Evolutionary conservation across 2,113 vertebrate genomes (phyloP).

Genomic region (Scopus umbretta): DNA sequence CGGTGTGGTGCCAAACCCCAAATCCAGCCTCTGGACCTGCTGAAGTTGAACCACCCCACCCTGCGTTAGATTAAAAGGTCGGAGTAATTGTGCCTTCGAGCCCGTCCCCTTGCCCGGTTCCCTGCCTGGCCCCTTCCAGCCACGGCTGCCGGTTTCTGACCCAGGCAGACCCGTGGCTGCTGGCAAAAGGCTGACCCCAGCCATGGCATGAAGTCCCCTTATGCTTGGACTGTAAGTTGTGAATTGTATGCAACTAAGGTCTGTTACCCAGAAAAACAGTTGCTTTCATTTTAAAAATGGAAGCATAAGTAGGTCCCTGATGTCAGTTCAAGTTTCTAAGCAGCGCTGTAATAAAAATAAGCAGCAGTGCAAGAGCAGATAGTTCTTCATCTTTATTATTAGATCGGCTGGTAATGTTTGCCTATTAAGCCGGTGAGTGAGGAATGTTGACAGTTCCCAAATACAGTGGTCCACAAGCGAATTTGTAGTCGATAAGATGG

Average conservation of each 20-base stretch:
- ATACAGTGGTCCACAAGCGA: fast-evolving
- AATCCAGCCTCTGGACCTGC: background rate
- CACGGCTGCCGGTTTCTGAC: background rate
- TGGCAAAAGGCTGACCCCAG: background rate
- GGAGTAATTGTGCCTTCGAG: background rate
- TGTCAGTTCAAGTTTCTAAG: background rate
- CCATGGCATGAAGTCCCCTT: fast-evolving
- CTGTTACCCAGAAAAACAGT: background rate
- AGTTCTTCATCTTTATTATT: background rate
- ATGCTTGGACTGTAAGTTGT: fast-evolving
- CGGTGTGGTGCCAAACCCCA: fast-evolving
- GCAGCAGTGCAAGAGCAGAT: background rate
- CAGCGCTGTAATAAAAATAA: background rate
- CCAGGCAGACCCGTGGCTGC: background rate
- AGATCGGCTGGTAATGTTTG: fast-evolving
- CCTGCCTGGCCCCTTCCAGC: background rate
- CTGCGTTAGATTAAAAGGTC: fast-evolving
- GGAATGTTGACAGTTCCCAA: background rate
- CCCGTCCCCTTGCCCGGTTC: no score
- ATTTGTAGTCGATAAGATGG: fast-evolving
- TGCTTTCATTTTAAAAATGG: background rate
- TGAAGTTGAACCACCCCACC: background rate
- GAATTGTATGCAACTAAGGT: fast-evolving
- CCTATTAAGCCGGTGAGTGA: fast-evolving
- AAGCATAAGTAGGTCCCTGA: no score